Evolutionary conservation across 2,888 invertebrate genomes (phyloP).

Genomic region (Endomychus coccineus): DNA sequence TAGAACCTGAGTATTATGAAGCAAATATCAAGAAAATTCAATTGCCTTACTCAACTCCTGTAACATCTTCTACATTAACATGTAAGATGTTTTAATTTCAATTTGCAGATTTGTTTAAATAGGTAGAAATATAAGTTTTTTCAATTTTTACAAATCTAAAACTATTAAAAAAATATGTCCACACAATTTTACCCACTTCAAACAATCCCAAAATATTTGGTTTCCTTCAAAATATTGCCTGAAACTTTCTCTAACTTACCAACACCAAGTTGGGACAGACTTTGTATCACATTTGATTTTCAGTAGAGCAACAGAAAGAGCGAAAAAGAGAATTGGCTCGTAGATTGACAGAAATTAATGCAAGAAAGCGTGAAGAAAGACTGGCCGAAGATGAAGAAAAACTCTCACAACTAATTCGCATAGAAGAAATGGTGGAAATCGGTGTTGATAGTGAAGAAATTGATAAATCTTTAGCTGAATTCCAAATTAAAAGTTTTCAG

Average conservation of each 20-base stretch:
- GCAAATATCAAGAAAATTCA: slow-evolving; percentile 77
- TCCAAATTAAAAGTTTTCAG: slow-evolving; percentile 65
- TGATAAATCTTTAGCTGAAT: slow-evolving; percentile 60
- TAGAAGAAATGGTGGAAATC: slow-evolving; percentile 71
- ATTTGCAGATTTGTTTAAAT: not conserved
- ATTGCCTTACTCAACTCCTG: slow-evolving; percentile 67
- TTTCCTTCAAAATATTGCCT: no score
- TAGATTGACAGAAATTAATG: slow-evolving; percentile 81
- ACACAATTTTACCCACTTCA: no score
- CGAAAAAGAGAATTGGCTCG: slow-evolving; percentile 78
- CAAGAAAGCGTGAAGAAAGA: slow-evolving; percentile 78
- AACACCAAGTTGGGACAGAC: no score
- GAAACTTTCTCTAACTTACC: no score
- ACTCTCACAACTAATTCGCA: slow-evolving; percentile 63
- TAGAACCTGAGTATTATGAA: slow-evolving; percentile 73
- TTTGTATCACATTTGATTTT: slow-evolving; percentile 18
- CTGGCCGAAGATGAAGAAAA: slow-evolving; percentile 85
- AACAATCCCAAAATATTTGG: no score
- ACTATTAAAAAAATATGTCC: no score
- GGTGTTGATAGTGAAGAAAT: slow-evolving; percentile 59
- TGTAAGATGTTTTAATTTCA: slow-evolving; percentile 36
- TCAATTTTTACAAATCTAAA: no score
- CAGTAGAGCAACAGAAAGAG: slow-evolving; percentile 77
- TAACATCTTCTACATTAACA: slow-evolving; percentile 56
- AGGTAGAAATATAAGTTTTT: no score